Evolutionary conservation across 2,797 vertebrate species (phyloP), one percentile per base, ranked within the genome.

Genomic region (Catostomus latipinnis): DNA sequence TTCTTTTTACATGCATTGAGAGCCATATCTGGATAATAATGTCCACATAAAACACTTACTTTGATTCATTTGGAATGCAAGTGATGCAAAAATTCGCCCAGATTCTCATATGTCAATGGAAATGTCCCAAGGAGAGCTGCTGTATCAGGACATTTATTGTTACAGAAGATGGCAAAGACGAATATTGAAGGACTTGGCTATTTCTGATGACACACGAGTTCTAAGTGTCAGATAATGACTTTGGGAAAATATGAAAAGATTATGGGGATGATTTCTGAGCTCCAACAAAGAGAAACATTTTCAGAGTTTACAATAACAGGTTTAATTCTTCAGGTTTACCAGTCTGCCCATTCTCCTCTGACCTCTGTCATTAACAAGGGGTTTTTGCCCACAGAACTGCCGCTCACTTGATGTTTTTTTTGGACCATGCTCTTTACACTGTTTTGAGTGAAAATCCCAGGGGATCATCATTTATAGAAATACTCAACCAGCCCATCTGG

Each of bases 31-130:
- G 70, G 78, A 72, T 78, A 85, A 78, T 81, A 79, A 79, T 79
- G 79, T 80, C 78, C 63, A 81, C 53, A 78, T 81, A 68, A 68
- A 83, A 79, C 74, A 54, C 81, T 63, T 75, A 49, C 77, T 56
- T 63, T 73, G 73, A 62, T 22, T 85, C 74, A 82, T 80, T 84
- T 83, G 63, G 83, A 80, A 84, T 84, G 82, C 71, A 82, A 85
- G 77, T 82, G 60, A 82, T 80, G 81, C 81, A 80, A 83, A 83
- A 85, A 67, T 53, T 72, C 81, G 71, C 66, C 76, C 89, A 86
- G 89, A 85, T 90, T 85, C 65, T 71, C 81, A 6, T 48, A 11
- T 89, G 88, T 92, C 91, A 92, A 93, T 90, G 71, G 87, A 84
- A 83, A 80, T 79, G 73, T 50, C 76, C 57, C 11, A 18, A 61